Evolutionary conservation across 2,888 invertebrate genomes (phyloP).

Genomic region (Fissipunctia ypsillon): DNA sequence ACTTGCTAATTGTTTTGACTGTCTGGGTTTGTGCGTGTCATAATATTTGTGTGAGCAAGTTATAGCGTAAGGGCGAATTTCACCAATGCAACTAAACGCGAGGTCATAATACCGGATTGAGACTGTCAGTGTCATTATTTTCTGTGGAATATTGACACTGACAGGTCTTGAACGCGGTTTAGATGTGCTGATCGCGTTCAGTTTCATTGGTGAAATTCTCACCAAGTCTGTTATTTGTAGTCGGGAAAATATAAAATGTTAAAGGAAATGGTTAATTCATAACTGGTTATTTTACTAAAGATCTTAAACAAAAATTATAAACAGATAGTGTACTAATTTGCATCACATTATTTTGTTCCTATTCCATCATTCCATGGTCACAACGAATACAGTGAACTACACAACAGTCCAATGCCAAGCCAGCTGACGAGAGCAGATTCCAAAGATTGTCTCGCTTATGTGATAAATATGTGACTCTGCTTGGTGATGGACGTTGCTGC

Average conservation of each 20-base stretch:
- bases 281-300: background rate
- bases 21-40: constrained; percentile 42
- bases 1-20: constrained; percentile 56
- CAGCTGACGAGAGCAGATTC: background rate
- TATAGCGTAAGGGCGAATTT: constrained; percentile 4
- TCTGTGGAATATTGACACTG: too few species aligned
- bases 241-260: background rate
- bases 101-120: too few species aligned
- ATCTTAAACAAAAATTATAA: background rate
- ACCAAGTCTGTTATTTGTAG: constrained; percentile 9
- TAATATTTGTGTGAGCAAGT: constrained; percentile 23
- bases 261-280: background rate
- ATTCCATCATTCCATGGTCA: background rate
- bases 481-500: background rate
- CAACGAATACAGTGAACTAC: background rate
- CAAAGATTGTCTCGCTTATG: background rate
- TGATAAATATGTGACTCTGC: background rate
- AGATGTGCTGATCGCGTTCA: too few species aligned
- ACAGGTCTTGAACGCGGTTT: too few species aligned
- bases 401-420: background rate
- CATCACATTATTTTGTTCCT: background rate
- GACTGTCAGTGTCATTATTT: too few species aligned
- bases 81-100: too few species aligned
- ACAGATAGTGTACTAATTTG: background rate
- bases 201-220: too few species aligned